Conservation (phyloP, 1,140 invertebrate species). For the Homalodisca vitripennis region DNA sequence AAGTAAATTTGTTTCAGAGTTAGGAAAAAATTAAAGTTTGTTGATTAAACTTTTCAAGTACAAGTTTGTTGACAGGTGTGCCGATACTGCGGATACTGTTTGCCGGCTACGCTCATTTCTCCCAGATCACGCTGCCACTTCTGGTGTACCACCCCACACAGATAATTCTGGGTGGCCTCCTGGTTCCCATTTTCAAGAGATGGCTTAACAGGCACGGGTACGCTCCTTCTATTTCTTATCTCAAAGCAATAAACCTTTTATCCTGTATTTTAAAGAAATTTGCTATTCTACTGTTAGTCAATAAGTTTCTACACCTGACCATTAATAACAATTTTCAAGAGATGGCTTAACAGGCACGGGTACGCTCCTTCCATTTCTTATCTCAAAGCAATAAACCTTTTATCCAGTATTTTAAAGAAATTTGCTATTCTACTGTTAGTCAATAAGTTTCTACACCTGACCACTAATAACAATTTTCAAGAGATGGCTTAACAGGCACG, state of each 20-base stretch:
- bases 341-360: constrained; percentile 46
- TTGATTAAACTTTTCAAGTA: background rate
- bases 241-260: too few relatives aligned
- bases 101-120: constrained; percentile 55
- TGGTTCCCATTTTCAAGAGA: constrained; percentile 51
- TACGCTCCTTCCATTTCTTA: background rate
- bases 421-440: too few relatives aligned
- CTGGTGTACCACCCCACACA: constrained; percentile 60
- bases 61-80: constrained; percentile 50
- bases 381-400: too few relatives aligned
- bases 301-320: too few relatives aligned
- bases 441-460: too few relatives aligned
- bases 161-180: constrained; percentile 55
- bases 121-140: constrained; percentile 56
- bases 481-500: constrained; percentile 46
- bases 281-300: too few relatives aligned
- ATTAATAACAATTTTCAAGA: constrained; percentile 50
- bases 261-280: too few relatives aligned
- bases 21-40: background rate
- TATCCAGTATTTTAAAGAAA: too few relatives aligned
- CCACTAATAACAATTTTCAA: constrained; percentile 51
- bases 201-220: constrained; percentile 45
- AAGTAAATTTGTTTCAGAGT: background rate
- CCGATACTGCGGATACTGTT: constrained; percentile 59
- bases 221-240: background rate